Conservation (phyloP, 2,888 invertebrate genomes). For the Alloplasta piceator region DNA sequence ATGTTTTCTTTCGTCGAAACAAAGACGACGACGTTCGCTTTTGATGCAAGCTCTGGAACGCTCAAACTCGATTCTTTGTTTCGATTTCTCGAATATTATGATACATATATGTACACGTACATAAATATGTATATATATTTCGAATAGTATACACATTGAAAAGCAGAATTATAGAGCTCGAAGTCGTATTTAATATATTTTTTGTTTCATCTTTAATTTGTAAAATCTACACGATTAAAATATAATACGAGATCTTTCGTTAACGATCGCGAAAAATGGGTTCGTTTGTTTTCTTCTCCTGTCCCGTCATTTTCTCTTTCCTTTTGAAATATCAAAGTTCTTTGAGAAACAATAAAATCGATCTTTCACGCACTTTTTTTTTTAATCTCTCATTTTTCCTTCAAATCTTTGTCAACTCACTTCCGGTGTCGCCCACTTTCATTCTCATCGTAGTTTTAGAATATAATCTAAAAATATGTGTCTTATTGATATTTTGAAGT, state of each 20-base stretch:
- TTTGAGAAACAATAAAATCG: constrained; percentile 17
- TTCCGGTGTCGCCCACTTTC: constrained; percentile 54
- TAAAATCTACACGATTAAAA: constrained; percentile 58
- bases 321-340: neutral
- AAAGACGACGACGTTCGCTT: constrained; percentile 6
- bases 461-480: constrained; percentile 81
- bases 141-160: neutral
- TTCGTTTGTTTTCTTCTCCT: constrained; percentile 17
- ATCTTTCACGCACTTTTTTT: constrained; percentile 26
- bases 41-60: constrained; percentile 11
- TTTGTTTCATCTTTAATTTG: constrained; percentile 21
- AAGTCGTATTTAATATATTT: constrained; percentile 6
- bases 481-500: constrained; percentile 79
- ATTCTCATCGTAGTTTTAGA: constrained; percentile 69
- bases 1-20: neutral
- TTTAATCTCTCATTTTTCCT: constrained; percentile 20
- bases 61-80: constrained; percentile 16
- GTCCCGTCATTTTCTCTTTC: neutral
- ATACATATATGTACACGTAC: neutral
- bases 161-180: constrained; percentile 4
- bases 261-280: constrained; percentile 43
- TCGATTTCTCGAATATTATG: constrained; percentile 14
- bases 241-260: constrained; percentile 57
- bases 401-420: constrained; percentile 32
- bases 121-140: constrained; percentile 8